A percentile compares a stretch with the other conserved stretches of the same genome.
Conservation (phyloP, 2,888 invertebrate genomes). For the Leucophora obtusa region DNA sequence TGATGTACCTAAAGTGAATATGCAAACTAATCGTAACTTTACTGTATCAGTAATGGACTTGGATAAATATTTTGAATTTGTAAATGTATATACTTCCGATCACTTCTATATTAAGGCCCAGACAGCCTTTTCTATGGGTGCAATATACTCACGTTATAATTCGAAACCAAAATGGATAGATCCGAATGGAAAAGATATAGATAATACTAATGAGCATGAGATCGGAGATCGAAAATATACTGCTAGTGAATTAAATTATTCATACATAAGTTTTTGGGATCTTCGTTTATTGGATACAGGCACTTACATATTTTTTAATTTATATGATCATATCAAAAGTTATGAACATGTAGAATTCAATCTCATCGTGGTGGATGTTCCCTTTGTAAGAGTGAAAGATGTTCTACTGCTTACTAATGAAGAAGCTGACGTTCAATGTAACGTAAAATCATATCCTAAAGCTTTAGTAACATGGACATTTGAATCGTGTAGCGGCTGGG, state of each 20-base stretch:
- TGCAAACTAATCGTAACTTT: constrained; percentile 54
- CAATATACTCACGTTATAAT: too few species aligned
- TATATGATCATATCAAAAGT: too few species aligned
- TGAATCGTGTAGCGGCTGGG: constrained; percentile 78
- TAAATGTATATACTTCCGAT: constrained; percentile 74
- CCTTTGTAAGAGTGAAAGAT: constrained; percentile 77
- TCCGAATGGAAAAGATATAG: too few species aligned
- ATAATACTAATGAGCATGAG: too few species aligned
- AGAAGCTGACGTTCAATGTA: constrained; percentile 79
- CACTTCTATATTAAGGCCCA: constrained; percentile 75
- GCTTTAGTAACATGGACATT: constrained; percentile 81
- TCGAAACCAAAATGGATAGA: too few species aligned
- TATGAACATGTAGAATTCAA: constrained; percentile 77
- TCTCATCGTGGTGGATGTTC: constrained; percentile 80
- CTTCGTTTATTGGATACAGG: constrained; percentile 80
- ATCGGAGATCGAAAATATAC: too few species aligned
- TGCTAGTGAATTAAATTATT: too few species aligned
- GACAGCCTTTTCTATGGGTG: constrained; percentile 74
- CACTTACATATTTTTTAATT: too few species aligned
- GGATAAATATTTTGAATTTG: constrained; percentile 70
- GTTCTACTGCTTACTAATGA: constrained; percentile 78
- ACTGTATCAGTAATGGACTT: constrained; percentile 71
- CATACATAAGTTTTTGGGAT: too few species aligned
- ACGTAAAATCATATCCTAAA: constrained; percentile 80
- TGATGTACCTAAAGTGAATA: constrained; percentile 48